Base-by-base conservation (phyloP, 2,888 invertebrate genomes). In the Diachrysia chrysitis region DNA sequence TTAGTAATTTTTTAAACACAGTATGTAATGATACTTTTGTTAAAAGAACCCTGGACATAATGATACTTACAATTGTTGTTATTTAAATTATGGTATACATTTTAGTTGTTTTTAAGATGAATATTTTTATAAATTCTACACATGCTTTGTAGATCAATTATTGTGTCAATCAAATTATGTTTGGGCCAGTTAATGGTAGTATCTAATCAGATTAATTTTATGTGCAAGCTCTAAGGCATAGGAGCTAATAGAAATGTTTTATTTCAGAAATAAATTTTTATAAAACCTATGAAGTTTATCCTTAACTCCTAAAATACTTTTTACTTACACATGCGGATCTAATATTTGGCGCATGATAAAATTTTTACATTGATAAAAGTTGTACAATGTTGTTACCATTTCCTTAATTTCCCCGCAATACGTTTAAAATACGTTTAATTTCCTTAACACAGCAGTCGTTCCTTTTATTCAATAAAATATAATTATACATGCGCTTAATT, bases 251-350 rank as follows among this genome's bases (percentile, higher is more conserved):
- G 88, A 85, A 87, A 89, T 89, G 90, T 90, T 91, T 87, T 86
- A 88, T 86, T 87, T 83, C 85, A 85, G 83, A 83, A 87, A 90
- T 91, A 91, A 92, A 92, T 91, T 89, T 90, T 79, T 85, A 89
- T 83, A 81, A 87, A 83, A 86, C 64, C 48, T 57, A 66, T 54
- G 35, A 10, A 3, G 12, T 76, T 71, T 73, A 65, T 69, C 74
- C 14, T 3, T 12, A 16, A 51, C 19, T 10, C 37, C 14, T 14
- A 37, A 14, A 37, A 12, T 37, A 1, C 14, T 42, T 6, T 42
- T 14, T 37, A 1, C 14, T 42, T 6, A n/a, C 4, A n/a, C 1
- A 42, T 6, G 14, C 4, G 37, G 16, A 16, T 10, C 9, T 32
- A 32, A 37, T 16, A 14, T 35, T 35, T 35, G 9, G 35, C 2